These are phyloP conservation scores for Labeo rohita DNA, from an alignment of 2,113 vertebrate species.

Conservation along the genomic window DNA sequence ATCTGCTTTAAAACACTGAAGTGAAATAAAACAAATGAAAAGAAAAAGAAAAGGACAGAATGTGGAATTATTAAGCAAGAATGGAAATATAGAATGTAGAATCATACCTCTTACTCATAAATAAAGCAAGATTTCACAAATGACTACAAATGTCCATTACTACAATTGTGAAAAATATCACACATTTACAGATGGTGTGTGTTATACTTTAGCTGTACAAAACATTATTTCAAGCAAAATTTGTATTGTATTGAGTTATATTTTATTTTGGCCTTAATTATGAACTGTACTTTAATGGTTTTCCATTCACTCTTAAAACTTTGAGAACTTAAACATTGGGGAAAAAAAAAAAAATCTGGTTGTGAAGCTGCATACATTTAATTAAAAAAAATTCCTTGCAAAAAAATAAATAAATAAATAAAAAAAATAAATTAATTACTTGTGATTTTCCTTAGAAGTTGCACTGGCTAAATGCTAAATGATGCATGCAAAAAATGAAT, in stretches of 20 bases:
- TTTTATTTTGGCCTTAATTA: background rate
- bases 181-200: constrained; percentile 20
- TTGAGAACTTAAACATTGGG: too few relatives aligned
- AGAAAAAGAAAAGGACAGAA: background rate
- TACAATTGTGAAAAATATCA: background rate
- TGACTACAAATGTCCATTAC: background rate
- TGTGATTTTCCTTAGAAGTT: too few relatives aligned
- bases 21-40: background rate
- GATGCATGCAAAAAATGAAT: too few relatives aligned
- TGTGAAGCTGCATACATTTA: too few relatives aligned
- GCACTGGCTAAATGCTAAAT: too few relatives aligned
- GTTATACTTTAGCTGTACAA: background rate
- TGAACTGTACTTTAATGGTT: background rate
- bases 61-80: constrained; percentile 38
- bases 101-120: too few relatives aligned
- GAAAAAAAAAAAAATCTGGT: too few relatives aligned
- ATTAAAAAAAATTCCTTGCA: too few relatives aligned
- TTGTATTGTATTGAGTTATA: background rate
- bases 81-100: background rate
- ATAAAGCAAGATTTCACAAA: too few relatives aligned
- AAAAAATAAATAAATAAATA: too few relatives aligned
- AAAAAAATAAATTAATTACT: too few relatives aligned
- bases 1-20: background rate
- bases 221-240: background rate
- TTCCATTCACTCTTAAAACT: background rate